phyloP scores from a whole-genome alignment of 2,888 invertebrate species.

The Habrosyne pyritoides region DNA sequence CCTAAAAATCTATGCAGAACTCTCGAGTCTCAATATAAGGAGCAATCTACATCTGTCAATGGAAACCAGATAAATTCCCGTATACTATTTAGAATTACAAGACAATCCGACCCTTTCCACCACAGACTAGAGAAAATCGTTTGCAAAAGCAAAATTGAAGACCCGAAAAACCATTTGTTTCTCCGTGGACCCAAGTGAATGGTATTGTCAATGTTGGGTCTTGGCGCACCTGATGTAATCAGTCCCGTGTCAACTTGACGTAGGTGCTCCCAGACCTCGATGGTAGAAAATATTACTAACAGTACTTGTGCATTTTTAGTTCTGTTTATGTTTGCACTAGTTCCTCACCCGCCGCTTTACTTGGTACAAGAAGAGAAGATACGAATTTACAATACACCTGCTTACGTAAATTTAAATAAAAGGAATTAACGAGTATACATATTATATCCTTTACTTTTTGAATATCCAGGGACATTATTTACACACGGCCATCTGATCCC shows the following conservation, averaged over 20 bases:
- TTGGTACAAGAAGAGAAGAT: too few species aligned
- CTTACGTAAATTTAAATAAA: too few species aligned
- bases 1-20: too few species aligned
- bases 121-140: conserved; percentile 12
- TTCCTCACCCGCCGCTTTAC: too few species aligned
- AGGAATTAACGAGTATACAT: too few species aligned
- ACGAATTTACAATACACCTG: too few species aligned
- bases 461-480: too few species aligned
- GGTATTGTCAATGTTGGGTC: conserved; percentile 30
- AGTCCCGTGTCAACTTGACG: conserved; percentile 50
- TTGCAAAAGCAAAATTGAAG: conserved; percentile 6
- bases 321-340: conserved; percentile 6
- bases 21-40: too few species aligned
- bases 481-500: too few species aligned
- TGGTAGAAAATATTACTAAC: neutral
- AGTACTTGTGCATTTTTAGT: conserved; percentile 14
- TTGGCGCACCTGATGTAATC: conserved; percentile 48
- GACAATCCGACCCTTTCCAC: neutral
- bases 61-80: neutral
- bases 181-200: conserved; percentile 23
- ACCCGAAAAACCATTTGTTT: conserved; percentile 32
- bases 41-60: neutral
- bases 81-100: neutral
- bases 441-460: too few species aligned
- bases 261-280: conserved; percentile 30